These are phyloP conservation scores for Julus scandinavius DNA, from an alignment of 2,888 invertebrate genomes.

Conservation along the genomic window DNA sequence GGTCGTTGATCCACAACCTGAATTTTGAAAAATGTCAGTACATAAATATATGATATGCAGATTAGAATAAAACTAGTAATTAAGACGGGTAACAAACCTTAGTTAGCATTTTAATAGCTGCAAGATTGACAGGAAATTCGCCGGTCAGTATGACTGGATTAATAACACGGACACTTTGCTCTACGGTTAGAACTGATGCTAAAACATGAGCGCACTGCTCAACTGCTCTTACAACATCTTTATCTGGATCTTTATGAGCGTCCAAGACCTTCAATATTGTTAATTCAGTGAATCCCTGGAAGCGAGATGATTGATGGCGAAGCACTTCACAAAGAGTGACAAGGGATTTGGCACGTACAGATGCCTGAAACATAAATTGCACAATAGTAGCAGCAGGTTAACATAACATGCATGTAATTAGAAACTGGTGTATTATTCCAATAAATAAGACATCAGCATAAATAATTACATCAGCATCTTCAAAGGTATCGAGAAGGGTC, in stretches of 20 bases:
- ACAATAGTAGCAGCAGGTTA: not conserved
- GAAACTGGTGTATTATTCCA: not conserved
- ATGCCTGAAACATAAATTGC: slow-evolving; percentile 51
- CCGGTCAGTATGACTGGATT: slow-evolving; percentile 89
- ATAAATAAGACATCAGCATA: too few relatives aligned
- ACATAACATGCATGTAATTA: not conserved
- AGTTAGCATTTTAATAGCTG: slow-evolving; percentile 90
- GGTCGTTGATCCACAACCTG: slow-evolving; percentile 79
- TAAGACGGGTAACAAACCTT: slow-evolving; percentile 60
- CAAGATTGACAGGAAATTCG: slow-evolving; percentile 86
- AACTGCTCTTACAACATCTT: slow-evolving; percentile 79
- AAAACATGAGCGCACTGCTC: slow-evolving; percentile 84
- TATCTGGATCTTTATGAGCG: slow-evolving; percentile 76
- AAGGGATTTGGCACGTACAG: slow-evolving; percentile 56
- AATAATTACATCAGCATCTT: slow-evolving; percentile 59
- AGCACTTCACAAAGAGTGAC: slow-evolving; percentile 56
- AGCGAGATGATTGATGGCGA: slow-evolving; percentile 69
- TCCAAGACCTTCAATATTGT: slow-evolving; percentile 88
- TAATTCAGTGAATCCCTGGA: slow-evolving; percentile 90
- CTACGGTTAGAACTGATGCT: slow-evolving; percentile 83
- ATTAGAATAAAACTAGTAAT: not conserved
- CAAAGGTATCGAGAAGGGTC: slow-evolving; percentile 66
- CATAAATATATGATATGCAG: not conserved
- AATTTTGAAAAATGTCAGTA: not conserved
- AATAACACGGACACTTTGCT: slow-evolving; percentile 79